Conservation (phyloP, 2,888 invertebrate species). For the Leucozona laternaria region DNA sequence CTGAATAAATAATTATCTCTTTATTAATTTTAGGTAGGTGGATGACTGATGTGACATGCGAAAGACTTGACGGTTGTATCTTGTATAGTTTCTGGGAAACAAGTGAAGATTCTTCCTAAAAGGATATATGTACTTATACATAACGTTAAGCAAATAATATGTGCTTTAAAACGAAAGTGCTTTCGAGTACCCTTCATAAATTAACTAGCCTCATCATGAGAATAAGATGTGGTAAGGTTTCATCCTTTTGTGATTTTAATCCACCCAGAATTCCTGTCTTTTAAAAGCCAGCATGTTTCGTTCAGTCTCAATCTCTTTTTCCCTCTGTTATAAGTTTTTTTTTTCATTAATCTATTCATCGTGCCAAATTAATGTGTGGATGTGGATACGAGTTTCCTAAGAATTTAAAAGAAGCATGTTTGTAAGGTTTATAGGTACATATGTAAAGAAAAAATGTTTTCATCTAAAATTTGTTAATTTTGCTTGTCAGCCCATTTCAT, state of each 20-base stretch:
- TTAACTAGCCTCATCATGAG: not conserved
- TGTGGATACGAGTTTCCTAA: not conserved
- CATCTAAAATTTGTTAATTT: too few relatives aligned
- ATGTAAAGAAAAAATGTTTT: too few relatives aligned
- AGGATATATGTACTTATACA: not conserved
- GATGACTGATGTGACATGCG: conserved; percentile 39
- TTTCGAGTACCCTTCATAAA: not conserved
- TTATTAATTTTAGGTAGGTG: conserved; percentile 58
- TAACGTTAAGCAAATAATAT: not conserved
- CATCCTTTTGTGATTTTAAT: conserved; percentile 21
- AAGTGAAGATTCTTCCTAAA: conserved; percentile 63
- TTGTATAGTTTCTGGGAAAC: conserved; percentile 64
- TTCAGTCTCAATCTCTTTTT: conserved; percentile 25
- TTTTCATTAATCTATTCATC: not conserved
- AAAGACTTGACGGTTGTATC: conserved; percentile 46
- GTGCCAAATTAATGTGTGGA: not conserved
- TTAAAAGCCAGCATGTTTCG: conserved; percentile 39
- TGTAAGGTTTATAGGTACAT: not conserved
- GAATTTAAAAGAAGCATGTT: not conserved
- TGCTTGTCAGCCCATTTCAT: too few relatives aligned
- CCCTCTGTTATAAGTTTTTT: not conserved
- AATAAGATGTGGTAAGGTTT: conserved; percentile 47
- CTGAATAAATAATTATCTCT: conserved; percentile 6
- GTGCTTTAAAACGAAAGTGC: not conserved
- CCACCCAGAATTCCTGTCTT: conserved; percentile 11